Conservation (phyloP, 2,113 vertebrate genomes). For the Taurulus bubalis region DNA sequence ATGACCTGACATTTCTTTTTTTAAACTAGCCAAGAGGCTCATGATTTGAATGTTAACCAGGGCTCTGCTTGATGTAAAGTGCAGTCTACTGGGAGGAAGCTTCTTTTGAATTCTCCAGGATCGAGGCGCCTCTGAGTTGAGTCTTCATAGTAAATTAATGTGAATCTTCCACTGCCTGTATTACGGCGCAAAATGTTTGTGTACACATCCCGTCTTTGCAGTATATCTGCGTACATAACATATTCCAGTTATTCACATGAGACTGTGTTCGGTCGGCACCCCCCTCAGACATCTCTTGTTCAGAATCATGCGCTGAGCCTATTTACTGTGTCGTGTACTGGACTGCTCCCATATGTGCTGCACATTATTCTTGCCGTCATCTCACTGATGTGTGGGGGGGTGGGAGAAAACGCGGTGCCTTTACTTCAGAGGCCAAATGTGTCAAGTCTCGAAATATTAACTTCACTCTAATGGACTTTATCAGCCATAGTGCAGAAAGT, state of each 20-base stretch:
- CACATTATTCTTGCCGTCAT: conserved; percentile 63
- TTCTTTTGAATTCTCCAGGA: conserved; percentile 70
- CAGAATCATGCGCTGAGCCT: conserved; percentile 36
- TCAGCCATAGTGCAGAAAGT: conserved; percentile 76
- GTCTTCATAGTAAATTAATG: conserved; percentile 53
- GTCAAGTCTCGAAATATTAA: conserved; percentile 76
- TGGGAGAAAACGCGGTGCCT: conserved; percentile 54
- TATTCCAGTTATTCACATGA: conserved; percentile 13
- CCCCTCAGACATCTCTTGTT: conserved; percentile 34
- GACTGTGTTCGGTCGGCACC: neutral
- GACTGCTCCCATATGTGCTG: conserved; percentile 42
- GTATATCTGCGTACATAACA: conserved; percentile 7
- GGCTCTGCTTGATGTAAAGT: conserved; percentile 66
- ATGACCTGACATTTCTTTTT: conserved; percentile 87
- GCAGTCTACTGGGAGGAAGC: conserved; percentile 57
- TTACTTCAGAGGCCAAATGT: conserved; percentile 75
- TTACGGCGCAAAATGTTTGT: conserved; percentile 34
- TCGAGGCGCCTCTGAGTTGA: conserved; percentile 38
- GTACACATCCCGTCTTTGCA: conserved; percentile 14
- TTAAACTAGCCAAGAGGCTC: conserved; percentile 79
- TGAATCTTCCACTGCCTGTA: conserved; percentile 31
- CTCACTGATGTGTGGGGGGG: conserved; percentile 6
- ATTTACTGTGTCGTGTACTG: conserved; percentile 42
- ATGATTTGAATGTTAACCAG: conserved; percentile 84
- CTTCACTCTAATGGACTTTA: conserved; percentile 81